Evolutionary conservation across 2,113 vertebrate species (phyloP).

Genomic region (Solea senegalensis): DNA sequence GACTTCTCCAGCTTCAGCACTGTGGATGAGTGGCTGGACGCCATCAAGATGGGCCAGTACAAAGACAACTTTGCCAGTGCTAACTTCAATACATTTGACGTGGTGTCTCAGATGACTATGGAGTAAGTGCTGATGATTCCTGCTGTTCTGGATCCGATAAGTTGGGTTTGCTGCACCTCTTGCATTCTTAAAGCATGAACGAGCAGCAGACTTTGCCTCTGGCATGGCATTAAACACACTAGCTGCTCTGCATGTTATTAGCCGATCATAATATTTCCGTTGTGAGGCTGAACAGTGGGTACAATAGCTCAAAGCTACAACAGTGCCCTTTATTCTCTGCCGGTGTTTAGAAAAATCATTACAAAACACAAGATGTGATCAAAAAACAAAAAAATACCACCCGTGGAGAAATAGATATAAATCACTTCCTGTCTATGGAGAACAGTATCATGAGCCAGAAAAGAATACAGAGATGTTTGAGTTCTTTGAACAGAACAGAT

Average conservation of each 20-base stretch:
- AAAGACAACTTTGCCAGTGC: slow-evolving; percentile 95
- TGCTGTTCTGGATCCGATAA: slow-evolving; percentile 23
- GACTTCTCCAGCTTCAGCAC: slow-evolving; percentile 98
- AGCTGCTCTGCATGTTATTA: slow-evolving; percentile 52
- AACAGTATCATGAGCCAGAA: slow-evolving; percentile 27
- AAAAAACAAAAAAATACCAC: slow-evolving; percentile 26
- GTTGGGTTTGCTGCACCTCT: neutral
- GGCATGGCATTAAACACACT: slow-evolving; percentile 31
- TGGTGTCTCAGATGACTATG: slow-evolving; percentile 98
- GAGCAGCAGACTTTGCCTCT: slow-evolving; percentile 42
- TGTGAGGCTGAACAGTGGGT: slow-evolving; percentile 31
- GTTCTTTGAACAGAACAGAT: slow-evolving; percentile 40
- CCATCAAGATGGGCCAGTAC: slow-evolving; percentile 99
- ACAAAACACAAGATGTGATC: slow-evolving; percentile 5
- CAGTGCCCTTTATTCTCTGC: slow-evolving; percentile 37
- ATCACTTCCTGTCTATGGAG: slow-evolving; percentile 27
- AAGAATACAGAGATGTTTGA: slow-evolving; percentile 7
- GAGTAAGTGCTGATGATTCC: slow-evolving; percentile 87
- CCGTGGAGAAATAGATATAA: slow-evolving; percentile 36
- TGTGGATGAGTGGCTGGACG: slow-evolving; percentile 98
- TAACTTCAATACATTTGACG: slow-evolving; percentile 92
- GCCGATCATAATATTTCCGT: slow-evolving; percentile 51
- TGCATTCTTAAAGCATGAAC: slow-evolving; percentile 26
- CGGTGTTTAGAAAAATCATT: slow-evolving; percentile 40
- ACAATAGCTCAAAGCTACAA: slow-evolving; percentile 39